A percentile compares a stretch with the other conserved stretches of the same genome.
Conservation (phyloP, 2,888 invertebrate genomes). For the Pocota personata region DNA sequence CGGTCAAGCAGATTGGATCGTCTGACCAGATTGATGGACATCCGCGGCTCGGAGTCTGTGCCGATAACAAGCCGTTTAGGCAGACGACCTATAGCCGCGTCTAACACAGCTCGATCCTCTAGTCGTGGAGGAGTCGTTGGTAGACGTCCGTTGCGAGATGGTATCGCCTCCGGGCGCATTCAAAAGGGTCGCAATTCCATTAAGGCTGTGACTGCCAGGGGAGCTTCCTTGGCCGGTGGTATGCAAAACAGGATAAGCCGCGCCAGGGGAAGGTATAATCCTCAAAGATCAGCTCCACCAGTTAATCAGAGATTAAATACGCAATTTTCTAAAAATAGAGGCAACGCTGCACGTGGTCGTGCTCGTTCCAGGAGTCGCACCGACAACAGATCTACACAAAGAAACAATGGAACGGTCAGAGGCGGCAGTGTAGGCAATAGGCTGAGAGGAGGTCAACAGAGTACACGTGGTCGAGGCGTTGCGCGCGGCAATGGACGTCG, state of each 20-base stretch:
- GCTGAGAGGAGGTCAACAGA: constrained; percentile 31
- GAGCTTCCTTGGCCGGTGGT: constrained; percentile 34
- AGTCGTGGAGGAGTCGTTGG: constrained; percentile 44
- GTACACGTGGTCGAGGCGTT: constrained; percentile 65
- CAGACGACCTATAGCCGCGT: constrained; percentile 75
- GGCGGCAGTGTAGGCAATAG: constrained; percentile 5
- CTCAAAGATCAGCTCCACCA: constrained; percentile 11
- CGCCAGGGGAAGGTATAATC: constrained; percentile 77
- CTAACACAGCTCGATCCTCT: constrained; percentile 55
- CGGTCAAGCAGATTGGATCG: constrained; percentile 73
- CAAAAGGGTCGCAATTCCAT: constrained; percentile 78
- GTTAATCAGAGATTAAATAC: constrained; percentile 44
- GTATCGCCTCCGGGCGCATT: constrained; percentile 79
- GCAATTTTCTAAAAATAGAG: constrained; percentile 63
- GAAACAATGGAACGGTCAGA: constrained; percentile 23
- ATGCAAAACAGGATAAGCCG: constrained; percentile 63
- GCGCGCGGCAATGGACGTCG: constrained; percentile 73
- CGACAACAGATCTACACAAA: constrained; percentile 39
- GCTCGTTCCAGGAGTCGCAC: constrained; percentile 75
- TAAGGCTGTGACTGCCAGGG: constrained; percentile 18
- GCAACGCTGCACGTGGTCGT: constrained; percentile 77
- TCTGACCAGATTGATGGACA: constrained; percentile 6
- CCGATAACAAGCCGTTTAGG: constrained; percentile 80
- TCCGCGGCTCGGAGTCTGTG: constrained; percentile 51
- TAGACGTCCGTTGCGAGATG: constrained; percentile 75